phyloP scores from a whole-genome alignment of 2,797 vertebrate genomes.

The Mus caroli region DNA sequence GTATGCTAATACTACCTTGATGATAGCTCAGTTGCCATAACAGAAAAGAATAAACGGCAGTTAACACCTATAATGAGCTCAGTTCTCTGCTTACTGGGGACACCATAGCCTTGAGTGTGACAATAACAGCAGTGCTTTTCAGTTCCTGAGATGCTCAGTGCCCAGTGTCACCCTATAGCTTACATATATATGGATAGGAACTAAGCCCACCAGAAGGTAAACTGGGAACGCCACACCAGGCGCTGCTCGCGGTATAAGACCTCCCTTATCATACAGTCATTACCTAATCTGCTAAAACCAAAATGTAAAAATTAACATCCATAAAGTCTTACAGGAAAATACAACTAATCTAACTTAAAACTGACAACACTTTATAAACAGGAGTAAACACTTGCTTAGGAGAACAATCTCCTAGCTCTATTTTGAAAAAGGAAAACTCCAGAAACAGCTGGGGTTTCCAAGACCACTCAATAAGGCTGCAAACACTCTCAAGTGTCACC shows the following conservation, averaged over 20 bases:
- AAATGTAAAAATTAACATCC: constrained; percentile 33
- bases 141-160: constrained; percentile 36
- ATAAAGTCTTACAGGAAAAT: constrained; percentile 46
- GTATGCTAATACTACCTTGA: constrained; percentile 47
- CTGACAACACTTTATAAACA: constrained; percentile 17
- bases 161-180: not conserved
- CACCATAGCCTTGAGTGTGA: not conserved
- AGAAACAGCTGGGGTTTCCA: constrained; percentile 29
- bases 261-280: not conserved
- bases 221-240: not conserved
- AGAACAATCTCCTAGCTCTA: constrained; percentile 47
- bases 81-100: constrained; percentile 37
- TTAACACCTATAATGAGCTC: constrained; percentile 67
- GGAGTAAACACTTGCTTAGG: constrained; percentile 20
- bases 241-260: not conserved
- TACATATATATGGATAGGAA: not conserved
- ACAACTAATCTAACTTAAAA: not conserved
- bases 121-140: constrained; percentile 10
- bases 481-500: not conserved
- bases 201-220: not conserved
- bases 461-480: not conserved
- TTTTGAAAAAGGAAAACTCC: constrained; percentile 21
- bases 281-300: constrained; percentile 35
- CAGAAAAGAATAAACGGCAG: constrained; percentile 59
- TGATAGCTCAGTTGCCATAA: constrained; percentile 37